These are phyloP conservation scores for Ophioninae sp. DNA, from an alignment of 2,888 invertebrate genomes.

Conservation along the genomic window DNA sequence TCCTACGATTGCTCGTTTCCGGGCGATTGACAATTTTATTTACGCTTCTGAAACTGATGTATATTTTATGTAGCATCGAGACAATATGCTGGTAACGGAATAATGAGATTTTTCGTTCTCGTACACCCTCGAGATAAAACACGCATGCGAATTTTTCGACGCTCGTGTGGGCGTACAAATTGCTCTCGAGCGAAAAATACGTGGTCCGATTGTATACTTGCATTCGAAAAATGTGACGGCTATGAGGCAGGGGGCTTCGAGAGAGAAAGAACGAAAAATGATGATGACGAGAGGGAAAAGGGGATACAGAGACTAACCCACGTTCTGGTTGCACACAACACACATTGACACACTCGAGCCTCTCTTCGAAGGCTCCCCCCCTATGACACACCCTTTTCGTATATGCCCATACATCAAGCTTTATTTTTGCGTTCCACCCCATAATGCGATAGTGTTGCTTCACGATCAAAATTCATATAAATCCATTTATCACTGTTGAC, in stretches of 20 bases:
- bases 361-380: slow-evolving; percentile 38
- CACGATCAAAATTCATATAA: slow-evolving; percentile 75
- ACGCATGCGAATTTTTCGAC: not conserved
- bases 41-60: slow-evolving; percentile 27
- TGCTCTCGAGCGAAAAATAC: slow-evolving; percentile 49
- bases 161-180: slow-evolving; percentile 39
- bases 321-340: slow-evolving; percentile 38
- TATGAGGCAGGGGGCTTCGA: not conserved
- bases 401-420: slow-evolving; percentile 66
- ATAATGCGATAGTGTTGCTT: slow-evolving; percentile 71
- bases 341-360: slow-evolving; percentile 59
- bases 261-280: not conserved
- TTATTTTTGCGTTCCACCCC: slow-evolving; percentile 69
- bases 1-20: slow-evolving; percentile 1
- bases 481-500: slow-evolving; percentile 75
- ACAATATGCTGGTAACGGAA: slow-evolving; percentile 16
- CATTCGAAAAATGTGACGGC: slow-evolving; percentile 31
- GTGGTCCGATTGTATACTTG: slow-evolving; percentile 51
- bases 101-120: slow-evolving; percentile 26
- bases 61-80: slow-evolving; percentile 34
- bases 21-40: slow-evolving; percentile 41
- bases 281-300: slow-evolving; percentile 20
- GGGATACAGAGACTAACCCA: slow-evolving; percentile 24
- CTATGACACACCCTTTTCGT: slow-evolving; percentile 54
- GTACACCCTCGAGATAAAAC: slow-evolving; percentile 39